Base-by-base conservation (phyloP, 2,797 vertebrate genomes). In the Melanotaenia nigrans region DNA sequence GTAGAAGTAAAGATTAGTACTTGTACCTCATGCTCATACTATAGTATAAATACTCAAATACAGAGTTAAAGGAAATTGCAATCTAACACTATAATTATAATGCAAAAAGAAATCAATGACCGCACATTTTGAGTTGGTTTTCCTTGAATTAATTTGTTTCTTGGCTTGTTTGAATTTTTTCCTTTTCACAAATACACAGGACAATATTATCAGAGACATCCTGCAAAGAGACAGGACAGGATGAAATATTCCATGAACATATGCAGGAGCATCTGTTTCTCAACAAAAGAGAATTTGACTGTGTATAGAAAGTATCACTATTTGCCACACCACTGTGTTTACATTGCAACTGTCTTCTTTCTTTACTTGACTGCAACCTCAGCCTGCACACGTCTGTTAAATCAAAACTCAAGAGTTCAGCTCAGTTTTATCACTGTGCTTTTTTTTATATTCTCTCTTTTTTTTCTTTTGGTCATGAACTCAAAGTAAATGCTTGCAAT, bases 401-500 rank as follows among this genome's bases (percentile, higher is more conserved):
- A 74, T 78, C 76, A 79, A 73, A 59, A 56, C 61, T 57, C 63
- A 77, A 4, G 33, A 75, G 65, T 75, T 85, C 54, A 59, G 47
- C 77, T 85, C 61, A 53, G 71, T 84, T 81, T 78, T 64, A 59
- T 79, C 49, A 8, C 51, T 28, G 28, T 4, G 65, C 2, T 63
- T 74, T 35, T 5, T 57, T 58, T 61, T 51, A 0, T 40, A 14
- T 42, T 47, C 40, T 14, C 14, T 5, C 8, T 3, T 8, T 20
- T 47, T 14, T 25, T 24, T 53, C 22, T 53, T 54, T 28, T 54
- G 51, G 4, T 73, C 64, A 68, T 65, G 60, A 71, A 80, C 87
- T 85, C 63, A 82, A 89, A 89, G 73, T 61, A 81, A 85, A 82
- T 66, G 60, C 55, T 73, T 45, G 55, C 51, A 79, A 78, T 67